Conservation (phyloP, 2,888 invertebrate genomes). For the Loripinus fragilis region DNA sequence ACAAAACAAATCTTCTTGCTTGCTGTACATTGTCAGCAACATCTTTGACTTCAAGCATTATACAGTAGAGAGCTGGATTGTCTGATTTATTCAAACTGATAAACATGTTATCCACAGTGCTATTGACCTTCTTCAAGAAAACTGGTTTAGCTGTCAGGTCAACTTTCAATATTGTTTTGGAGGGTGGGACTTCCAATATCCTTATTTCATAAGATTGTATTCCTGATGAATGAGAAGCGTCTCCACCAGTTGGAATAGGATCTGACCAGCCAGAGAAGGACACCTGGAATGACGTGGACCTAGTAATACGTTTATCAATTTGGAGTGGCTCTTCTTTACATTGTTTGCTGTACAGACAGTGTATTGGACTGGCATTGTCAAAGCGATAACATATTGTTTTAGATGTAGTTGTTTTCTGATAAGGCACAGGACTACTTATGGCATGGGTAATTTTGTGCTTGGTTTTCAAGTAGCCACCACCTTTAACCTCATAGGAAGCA, state of each 20-base stretch:
- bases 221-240: not conserved
- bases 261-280: not conserved
- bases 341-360: not conserved
- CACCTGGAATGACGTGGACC: not conserved
- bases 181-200: not conserved
- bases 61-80: constrained; percentile 23
- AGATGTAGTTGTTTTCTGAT: constrained; percentile 12
- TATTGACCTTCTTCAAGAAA: not conserved
- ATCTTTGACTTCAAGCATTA: constrained; percentile 49
- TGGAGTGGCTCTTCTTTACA: not conserved
- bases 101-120: not conserved
- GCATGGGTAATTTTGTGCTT: not conserved
- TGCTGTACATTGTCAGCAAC: constrained; percentile 51
- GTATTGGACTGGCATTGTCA: not conserved
- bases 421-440: not conserved
- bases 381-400: not conserved
- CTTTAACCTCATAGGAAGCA: constrained; percentile 18
- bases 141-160: not conserved
- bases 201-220: not conserved
- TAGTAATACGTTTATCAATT: not conserved
- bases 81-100: constrained; percentile 18
- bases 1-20: constrained; percentile 57
- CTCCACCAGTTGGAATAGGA: not conserved
- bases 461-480: constrained; percentile 34
- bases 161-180: not conserved